These are phyloP conservation scores for Athene noctua DNA, from an alignment of 2,113 vertebrate genomes.

Conservation along the genomic window DNA sequence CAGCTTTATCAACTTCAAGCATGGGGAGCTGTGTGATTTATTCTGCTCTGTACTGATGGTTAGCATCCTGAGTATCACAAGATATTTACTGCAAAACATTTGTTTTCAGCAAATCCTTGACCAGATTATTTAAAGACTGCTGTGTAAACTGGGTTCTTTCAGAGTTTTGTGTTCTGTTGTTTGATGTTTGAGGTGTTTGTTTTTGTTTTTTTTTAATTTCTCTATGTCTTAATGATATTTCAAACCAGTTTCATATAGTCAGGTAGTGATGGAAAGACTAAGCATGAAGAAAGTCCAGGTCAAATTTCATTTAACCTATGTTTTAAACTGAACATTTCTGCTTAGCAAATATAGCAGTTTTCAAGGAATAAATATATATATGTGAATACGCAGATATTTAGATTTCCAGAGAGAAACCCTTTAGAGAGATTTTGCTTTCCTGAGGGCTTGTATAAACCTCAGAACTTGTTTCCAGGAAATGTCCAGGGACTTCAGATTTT, in stretches of 20 bases:
- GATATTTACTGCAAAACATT: neutral
- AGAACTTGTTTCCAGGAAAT: neutral
- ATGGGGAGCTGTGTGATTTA: neutral
- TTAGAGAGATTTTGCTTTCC: neutral
- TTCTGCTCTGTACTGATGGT: neutral
- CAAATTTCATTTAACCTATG: neutral
- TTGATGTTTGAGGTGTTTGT: neutral
- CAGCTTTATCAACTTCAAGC: neutral
- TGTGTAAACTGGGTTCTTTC: neutral
- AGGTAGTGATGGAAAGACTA: neutral
- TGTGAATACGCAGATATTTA: neutral
- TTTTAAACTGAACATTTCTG: neutral
- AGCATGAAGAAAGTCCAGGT: neutral
- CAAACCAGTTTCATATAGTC: neutral
- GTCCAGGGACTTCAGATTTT: neutral
- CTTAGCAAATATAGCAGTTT: neutral
- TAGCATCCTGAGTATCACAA: neutral
- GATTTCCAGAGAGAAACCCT: neutral
- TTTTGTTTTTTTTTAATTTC: neutral
- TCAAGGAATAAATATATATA: neutral
- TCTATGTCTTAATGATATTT: neutral
- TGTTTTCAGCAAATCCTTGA: neutral
- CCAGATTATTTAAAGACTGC: neutral
- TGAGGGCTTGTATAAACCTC: neutral
- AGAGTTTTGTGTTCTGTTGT: neutral